phyloP scores from a whole-genome alignment of 2,888 invertebrate genomes.

The Torymus texanus region DNA sequence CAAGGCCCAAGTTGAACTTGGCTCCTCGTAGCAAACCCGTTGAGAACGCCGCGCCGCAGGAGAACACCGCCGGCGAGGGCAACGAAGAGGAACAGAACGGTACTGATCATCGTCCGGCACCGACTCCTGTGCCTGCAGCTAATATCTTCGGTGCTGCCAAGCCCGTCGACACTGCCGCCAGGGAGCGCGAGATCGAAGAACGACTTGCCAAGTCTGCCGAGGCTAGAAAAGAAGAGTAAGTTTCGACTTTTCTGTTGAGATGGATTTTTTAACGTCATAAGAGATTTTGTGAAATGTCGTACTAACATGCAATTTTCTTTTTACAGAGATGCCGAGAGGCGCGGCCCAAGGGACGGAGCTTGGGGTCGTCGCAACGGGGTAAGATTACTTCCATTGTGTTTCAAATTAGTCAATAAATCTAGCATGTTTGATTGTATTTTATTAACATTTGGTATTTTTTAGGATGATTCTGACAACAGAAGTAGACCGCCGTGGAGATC shows the following conservation, averaged over 20 bases:
- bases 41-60: slow-evolving; percentile 69
- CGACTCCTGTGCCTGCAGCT: slow-evolving; percentile 79
- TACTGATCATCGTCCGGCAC: slow-evolving; percentile 63
- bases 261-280: background rate
- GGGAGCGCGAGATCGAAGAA: slow-evolving; percentile 94
- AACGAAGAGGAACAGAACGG: slow-evolving; percentile 57
- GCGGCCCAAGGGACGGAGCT: slow-evolving; percentile 60
- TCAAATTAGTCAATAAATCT: background rate
- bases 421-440: background rate
- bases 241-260: background rate
- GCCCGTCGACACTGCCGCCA: slow-evolving; percentile 94
- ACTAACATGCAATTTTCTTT: slow-evolving; percentile 4
- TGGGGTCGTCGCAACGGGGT: slow-evolving; percentile 72
- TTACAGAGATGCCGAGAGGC: slow-evolving; percentile 63
- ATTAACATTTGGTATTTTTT: slow-evolving; percentile 27
- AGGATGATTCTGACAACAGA: slow-evolving; percentile 66
- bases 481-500: slow-evolving; percentile 50
- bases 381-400: slow-evolving; percentile 43
- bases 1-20: slow-evolving; percentile 87
- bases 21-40: slow-evolving; percentile 88
- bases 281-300: background rate
- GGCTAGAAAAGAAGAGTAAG: slow-evolving; percentile 68
- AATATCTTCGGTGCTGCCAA: slow-evolving; percentile 96
- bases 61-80: slow-evolving; percentile 55
- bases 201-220: slow-evolving; percentile 80